These are phyloP conservation scores for Tenebrosternarchus preto DNA, from an alignment of 2,113 vertebrate genomes.

Conservation along the genomic window DNA sequence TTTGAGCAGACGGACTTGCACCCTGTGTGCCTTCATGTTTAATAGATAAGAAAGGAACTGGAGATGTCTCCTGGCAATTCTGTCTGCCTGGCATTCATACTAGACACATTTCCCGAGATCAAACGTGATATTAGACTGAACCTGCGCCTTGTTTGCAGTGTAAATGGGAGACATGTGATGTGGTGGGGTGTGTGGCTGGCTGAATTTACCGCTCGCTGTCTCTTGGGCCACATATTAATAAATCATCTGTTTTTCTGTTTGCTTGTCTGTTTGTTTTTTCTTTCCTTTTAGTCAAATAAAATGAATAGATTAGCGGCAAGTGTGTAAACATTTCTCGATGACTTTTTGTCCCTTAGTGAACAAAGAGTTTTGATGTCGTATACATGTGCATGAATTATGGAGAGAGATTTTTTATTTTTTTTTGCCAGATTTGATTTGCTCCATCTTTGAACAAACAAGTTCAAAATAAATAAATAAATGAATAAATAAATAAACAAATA, in stretches of 20 bases:
- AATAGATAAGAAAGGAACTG: background rate
- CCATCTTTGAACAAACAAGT: constrained; percentile 28
- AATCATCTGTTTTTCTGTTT: constrained; percentile 12
- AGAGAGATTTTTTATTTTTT: no score
- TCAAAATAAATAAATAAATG: no score
- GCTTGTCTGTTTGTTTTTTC: constrained; percentile 2
- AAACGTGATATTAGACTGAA: constrained; percentile 25
- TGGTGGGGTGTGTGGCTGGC: background rate
- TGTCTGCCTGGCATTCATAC: constrained; percentile 1
- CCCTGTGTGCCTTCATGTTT: background rate
- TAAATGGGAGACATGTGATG: constrained; percentile 13
- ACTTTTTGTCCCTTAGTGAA: background rate
- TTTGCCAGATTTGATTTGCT: constrained; percentile 34
- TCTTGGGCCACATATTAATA: constrained; percentile 21
- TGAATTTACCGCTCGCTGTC: constrained; percentile 8
- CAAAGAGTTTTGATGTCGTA: constrained; percentile 1
- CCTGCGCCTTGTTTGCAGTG: constrained; percentile 29
- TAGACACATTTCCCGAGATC: constrained; percentile 26
- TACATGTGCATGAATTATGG: constrained; percentile 40
- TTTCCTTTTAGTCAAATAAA: background rate
- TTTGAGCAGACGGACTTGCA: constrained; percentile 7
- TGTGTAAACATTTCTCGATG: constrained; percentile 23
- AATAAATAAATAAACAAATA: no score
- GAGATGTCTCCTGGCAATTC: constrained; percentile 7
- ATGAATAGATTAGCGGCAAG: background rate